A percentile compares a stretch with the other conserved stretches of the same genome.
Conservation (phyloP, 2,888 invertebrate species). For the Drosophila diplacantha region DNA sequence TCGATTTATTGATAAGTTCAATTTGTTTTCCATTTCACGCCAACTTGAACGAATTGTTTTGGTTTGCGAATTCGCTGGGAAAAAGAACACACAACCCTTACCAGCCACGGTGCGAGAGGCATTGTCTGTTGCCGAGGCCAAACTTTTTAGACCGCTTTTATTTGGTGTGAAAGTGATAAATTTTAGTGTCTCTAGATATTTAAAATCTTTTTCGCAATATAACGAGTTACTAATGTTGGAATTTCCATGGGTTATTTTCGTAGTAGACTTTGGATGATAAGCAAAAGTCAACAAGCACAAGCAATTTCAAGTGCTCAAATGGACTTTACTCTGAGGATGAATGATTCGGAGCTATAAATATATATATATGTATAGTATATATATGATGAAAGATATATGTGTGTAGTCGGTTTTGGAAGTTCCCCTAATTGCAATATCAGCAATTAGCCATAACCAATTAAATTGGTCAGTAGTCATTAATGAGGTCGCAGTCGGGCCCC, state of each 20-base stretch:
- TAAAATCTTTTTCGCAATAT: neutral
- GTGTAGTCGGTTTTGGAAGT: neutral
- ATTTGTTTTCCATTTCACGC: slow-evolving; percentile 67
- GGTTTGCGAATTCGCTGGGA: slow-evolving; percentile 38
- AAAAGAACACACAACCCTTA: slow-evolving; percentile 28
- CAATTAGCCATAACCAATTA: neutral
- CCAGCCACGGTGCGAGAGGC: neutral
- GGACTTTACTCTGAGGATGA: slow-evolving; percentile 31
- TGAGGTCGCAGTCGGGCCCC: no score
- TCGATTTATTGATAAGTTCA: slow-evolving; percentile 67
- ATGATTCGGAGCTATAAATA: neutral
- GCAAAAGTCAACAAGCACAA: slow-evolving; percentile 15
- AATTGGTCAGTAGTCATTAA: slow-evolving; percentile 6
- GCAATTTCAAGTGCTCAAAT: slow-evolving; percentile 13
- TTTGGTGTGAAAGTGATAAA: slow-evolving; percentile 10
- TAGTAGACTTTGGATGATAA: slow-evolving; percentile 15
- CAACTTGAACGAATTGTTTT: slow-evolving; percentile 55
- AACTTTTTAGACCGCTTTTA: neutral
- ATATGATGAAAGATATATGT: neutral
- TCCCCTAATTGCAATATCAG: slow-evolving; percentile 22
- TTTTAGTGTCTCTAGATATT: neutral
- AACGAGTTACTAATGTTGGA: slow-evolving; percentile 5
- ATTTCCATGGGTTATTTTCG: slow-evolving; percentile 4
- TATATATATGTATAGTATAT: neutral
- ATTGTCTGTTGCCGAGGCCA: slow-evolving; percentile 15